Evolutionary conservation across 92 coral and sea anemone genomes (phyloP).

Genomic region (Parazoanthus darwini): DNA sequence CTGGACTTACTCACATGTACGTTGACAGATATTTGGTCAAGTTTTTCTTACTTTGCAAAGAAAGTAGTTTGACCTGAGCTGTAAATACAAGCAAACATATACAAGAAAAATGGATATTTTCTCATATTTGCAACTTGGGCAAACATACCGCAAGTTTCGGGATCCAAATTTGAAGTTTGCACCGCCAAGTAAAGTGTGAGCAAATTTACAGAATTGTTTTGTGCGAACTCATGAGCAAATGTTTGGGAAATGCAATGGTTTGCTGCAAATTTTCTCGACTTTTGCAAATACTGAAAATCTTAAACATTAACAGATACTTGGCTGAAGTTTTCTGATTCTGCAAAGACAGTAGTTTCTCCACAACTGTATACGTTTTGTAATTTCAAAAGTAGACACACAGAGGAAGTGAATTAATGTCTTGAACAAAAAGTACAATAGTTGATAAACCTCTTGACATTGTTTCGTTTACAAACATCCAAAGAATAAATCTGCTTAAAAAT

Average conservation of each 20-base stretch:
- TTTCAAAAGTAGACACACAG: too few relatives aligned
- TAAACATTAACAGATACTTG: not conserved
- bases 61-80: too few relatives aligned
- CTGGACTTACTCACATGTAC: not conserved
- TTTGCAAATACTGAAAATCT: not conserved
- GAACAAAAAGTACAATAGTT: too few relatives aligned
- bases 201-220: not conserved
- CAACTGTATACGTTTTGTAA: not conserved
- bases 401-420: too few relatives aligned
- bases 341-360: not conserved
- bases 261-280: not conserved
- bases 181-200: not conserved
- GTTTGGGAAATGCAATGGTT: not conserved
- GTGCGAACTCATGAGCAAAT: not conserved
- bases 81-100: too few relatives aligned
- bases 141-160: not conserved
- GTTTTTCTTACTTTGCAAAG: not conserved
- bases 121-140: not conserved
- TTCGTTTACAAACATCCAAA: too few relatives aligned
- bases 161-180: not conserved
- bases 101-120: not conserved
- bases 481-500: too few relatives aligned
- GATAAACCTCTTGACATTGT: too few relatives aligned
- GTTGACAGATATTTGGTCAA: not conserved
- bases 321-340: not conserved